Evolutionary conservation across 2,113 vertebrate species (phyloP), one percentile per base, ranked within the genome.

Genomic region (Cisticola juncidis): DNA sequence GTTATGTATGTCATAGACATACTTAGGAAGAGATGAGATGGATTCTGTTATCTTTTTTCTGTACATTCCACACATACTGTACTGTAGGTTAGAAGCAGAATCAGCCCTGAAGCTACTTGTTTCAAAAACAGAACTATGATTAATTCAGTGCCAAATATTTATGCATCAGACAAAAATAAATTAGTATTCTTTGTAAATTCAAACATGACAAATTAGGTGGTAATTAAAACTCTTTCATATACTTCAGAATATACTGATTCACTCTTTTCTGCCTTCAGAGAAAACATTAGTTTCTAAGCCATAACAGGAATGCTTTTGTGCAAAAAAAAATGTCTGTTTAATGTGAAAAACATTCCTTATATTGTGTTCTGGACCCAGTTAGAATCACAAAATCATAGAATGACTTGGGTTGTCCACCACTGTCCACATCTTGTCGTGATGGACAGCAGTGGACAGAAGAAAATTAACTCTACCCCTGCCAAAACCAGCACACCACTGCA

Each of bases 101-200:
- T 82, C 71, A 86, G 68, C 94, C 91, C 86, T 66, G 92, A 93
- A 93, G 88, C 86, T 88, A 86, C 86, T 74, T 77, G 18, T 54
- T 93, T 93, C 86, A 93, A 81, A 95, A 95, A 13, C 76, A 92
- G 48, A 86, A 38, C 42, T 66, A 29, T 58, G 57, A 90, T 92
- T 95, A 86, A 96, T 97, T 83, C 64, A 66, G 68, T 88, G 92
- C 71, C 80, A 93, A 92, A 83, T 90, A 71, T 70, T 93, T 83
- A 83, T 88, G 68, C 54, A 70, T 38, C 54, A 69, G 54, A 44
- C 29, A 81, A 66, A 93, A 90, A 72, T 61, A 80, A 83, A 86
- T 80, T 28, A 62, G 50, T 50, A 51, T 83, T 73, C 76, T 80
- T 92, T 93, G 29, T 84, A 83, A 91, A 77, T 78, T 84, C 26